Evolutionary conservation across 2,113 vertebrate genomes (phyloP).

Genomic region (Heterotilapia buettikoferi): DNA sequence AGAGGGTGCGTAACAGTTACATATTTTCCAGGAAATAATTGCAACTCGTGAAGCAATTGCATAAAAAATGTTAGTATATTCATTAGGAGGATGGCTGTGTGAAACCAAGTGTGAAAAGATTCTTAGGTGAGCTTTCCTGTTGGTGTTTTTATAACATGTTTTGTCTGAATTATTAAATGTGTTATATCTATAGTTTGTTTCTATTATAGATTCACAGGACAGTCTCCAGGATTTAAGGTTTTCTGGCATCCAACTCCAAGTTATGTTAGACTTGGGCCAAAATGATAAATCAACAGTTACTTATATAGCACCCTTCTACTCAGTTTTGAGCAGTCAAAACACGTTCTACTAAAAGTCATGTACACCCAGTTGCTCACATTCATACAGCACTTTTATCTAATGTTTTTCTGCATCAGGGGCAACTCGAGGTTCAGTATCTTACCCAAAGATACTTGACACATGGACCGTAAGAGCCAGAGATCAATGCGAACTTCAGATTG

Average conservation of each 20-base stretch:
- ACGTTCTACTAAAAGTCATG: neutral
- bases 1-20: neutral
- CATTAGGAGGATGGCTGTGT: neutral
- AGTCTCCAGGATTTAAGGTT: neutral
- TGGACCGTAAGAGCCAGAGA: neutral
- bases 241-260: neutral
- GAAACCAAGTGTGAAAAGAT: neutral
- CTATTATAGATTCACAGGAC: neutral
- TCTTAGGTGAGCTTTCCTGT: neutral
- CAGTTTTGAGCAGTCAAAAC: neutral
- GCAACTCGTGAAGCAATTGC: neutral
- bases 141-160: neutral
- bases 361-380: neutral
- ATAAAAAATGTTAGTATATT: neutral
- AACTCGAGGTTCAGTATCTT: neutral
- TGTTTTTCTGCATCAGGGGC: neutral
- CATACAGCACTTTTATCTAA: neutral
- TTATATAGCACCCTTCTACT: neutral
- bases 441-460: neutral
- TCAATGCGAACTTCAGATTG: neutral
- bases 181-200: neutral
- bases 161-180: neutral
- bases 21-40: neutral
- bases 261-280: neutral
- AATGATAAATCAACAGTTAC: neutral